Evolutionary conservation across 1,140 invertebrate species (phyloP).

Genomic region (Drosophila subobscura): DNA sequence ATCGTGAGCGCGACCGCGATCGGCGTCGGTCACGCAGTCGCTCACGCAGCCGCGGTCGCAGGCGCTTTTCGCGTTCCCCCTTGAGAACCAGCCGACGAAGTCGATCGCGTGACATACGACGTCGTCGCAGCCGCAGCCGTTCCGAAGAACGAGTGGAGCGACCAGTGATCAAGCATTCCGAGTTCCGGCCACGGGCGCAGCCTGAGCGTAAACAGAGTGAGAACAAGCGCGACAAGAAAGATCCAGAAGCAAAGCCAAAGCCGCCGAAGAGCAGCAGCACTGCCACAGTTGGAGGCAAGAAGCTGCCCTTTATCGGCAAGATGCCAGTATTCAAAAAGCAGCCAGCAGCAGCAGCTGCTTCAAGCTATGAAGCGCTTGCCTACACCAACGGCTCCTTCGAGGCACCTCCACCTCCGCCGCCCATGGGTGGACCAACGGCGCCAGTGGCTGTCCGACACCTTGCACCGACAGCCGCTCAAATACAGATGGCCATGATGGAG

Average conservation of each 20-base stretch:
- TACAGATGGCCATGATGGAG: constrained; percentile 83
- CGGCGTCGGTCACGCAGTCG: constrained; percentile 52
- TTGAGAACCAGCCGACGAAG: constrained; percentile 49
- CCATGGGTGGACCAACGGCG: constrained; percentile 18
- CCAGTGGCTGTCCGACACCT: constrained; percentile 34
- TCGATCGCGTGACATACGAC: constrained; percentile 52
- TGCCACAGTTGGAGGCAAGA: constrained; percentile 82
- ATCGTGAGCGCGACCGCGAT: constrained; percentile 41
- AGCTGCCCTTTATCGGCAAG: constrained; percentile 88
- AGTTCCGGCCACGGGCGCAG: constrained; percentile 70
- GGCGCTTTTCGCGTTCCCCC: constrained; percentile 51
- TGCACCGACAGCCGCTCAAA: constrained; percentile 77
- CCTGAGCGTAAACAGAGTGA: constrained; percentile 60
- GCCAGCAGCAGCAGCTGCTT: constrained; percentile 12
- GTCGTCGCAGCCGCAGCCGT: constrained; percentile 53
- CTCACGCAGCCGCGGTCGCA: constrained; percentile 49
- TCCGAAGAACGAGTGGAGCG: constrained; percentile 70
- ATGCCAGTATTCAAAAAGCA: constrained; percentile 89
- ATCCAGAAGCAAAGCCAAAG: constrained; percentile 49
- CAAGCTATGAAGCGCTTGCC: constrained; percentile 18
- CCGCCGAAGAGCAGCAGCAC: constrained; percentile 21
- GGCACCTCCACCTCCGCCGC: constrained; percentile 51
- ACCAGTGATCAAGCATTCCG: constrained; percentile 76
- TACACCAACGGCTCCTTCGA: constrained; percentile 56
- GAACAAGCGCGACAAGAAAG: constrained; percentile 83